Base-by-base conservation (phyloP, 2,888 invertebrate species). In the Nomada fabriciana region DNA sequence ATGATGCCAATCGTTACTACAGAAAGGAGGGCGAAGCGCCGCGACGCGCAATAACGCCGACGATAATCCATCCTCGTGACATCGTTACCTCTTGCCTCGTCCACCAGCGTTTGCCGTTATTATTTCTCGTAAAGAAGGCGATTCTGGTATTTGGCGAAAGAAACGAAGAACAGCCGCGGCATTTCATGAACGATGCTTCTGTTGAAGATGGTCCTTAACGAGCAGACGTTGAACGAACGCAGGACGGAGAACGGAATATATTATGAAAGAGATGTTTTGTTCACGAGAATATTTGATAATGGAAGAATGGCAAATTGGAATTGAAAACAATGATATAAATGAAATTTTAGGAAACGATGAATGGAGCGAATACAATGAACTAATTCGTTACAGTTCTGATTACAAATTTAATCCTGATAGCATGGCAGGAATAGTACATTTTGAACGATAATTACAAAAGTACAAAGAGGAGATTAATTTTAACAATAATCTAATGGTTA, bases 41-140 rank as follows among this genome's bases (percentile, higher is more conserved):
- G 60, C 69, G 67, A 52, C 63, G 65, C 74, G 64, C 76, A 71
- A 81, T 87, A 85, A 83, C 63, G 69, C 60, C 61, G 69, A 63
- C 71, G 70, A 79, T 86, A 86, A 87, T 88, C 80, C 77, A 76
- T 86, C 64, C 60, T 59, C 23, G 47, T 57, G 77, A 71, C 71
- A 76, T 69, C 68, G 80, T 76, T 71, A 70, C 76, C 29, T n/a
- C 59, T 50, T 71, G 73, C 29, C 23, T 13, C 25, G 25, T 11
- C 68, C 29, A 42, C 36, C 57, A 25, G 20, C 55, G 25, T 47
- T 25, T 18, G 20, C n/a, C 67, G 61, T 68, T 69, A 71, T 60
- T 50, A 55, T 67, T 68, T 55, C 23, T 43, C 11, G 36, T 52
- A 25, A 52, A 43, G 25, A 59, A 60, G 47, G 20, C 20, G 25